A percentile compares a stretch with the other conserved stretches of the same genome.
These are phyloP conservation scores for Parasteatoda tepidariorum DNA, from an alignment of 1,140 invertebrate species.

Conservation along the genomic window DNA sequence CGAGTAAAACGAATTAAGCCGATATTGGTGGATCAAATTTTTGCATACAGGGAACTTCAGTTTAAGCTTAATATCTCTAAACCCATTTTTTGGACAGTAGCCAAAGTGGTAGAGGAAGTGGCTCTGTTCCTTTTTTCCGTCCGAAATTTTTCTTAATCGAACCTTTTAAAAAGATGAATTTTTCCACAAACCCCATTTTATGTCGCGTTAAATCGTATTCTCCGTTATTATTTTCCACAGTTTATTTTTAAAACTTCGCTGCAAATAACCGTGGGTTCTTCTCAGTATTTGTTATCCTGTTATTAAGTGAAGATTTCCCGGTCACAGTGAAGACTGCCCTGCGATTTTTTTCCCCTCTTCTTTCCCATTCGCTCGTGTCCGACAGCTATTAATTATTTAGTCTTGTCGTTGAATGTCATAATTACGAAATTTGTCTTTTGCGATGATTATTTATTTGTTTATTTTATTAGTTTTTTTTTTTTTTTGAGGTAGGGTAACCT, in stretches of 20 bases:
- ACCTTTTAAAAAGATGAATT: conserved; percentile 55
- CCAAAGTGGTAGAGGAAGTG: conserved; percentile 47
- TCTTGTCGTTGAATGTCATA: too few relatives aligned
- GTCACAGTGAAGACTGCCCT: too few relatives aligned
- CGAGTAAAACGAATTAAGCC: conserved; percentile 7
- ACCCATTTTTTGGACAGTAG: conserved; percentile 16
- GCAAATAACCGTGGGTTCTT: too few relatives aligned
- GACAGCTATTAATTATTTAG: too few relatives aligned
- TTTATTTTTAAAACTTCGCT: background rate
- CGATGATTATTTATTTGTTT: too few relatives aligned
- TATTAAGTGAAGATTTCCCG: too few relatives aligned
- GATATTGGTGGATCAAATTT: conserved; percentile 16
- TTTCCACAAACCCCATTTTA: background rate
- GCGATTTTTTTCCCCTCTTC: too few relatives aligned
- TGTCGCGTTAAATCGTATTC: background rate
- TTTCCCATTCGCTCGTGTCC: too few relatives aligned
- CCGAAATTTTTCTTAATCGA: conserved; percentile 44
- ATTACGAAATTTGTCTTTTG: too few relatives aligned
- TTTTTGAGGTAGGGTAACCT: too few relatives aligned
- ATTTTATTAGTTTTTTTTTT: too few relatives aligned
- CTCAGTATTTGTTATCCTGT: too few relatives aligned
- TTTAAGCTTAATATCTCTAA: background rate
- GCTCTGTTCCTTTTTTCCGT: background rate
- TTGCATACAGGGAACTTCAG: conserved; percentile 3
- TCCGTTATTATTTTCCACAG: background rate